Conservation (phyloP, 2,888 invertebrate genomes). For the Nebria salina region DNA sequence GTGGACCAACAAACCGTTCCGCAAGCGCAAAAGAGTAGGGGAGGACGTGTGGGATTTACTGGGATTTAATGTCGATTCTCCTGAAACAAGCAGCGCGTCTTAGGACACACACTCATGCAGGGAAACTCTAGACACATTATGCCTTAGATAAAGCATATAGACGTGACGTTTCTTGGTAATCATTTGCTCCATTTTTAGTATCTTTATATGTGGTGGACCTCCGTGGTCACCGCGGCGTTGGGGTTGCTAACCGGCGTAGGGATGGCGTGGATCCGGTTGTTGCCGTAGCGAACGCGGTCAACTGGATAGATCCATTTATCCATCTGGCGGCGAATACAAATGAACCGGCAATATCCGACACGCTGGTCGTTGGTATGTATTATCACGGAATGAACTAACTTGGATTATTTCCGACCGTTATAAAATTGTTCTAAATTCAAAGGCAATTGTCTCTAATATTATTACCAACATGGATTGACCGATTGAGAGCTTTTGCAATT, state of each 20-base stretch:
- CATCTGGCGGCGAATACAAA: constrained; percentile 37
- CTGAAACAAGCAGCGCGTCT: constrained; percentile 43
- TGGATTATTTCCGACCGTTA: background rate
- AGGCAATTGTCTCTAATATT: background rate
- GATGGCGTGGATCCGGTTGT: background rate
- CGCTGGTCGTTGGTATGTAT: constrained; percentile 18
- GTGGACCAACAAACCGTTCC: constrained; percentile 49
- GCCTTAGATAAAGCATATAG: constrained; percentile 41
- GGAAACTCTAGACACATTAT: constrained; percentile 35
- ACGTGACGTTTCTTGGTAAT: constrained; percentile 44
- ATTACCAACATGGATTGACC: too few species aligned
- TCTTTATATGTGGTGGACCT: background rate
- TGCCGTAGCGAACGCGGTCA: constrained; percentile 19
- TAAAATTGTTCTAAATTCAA: background rate
- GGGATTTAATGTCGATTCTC: constrained; percentile 60
- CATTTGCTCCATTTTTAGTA: constrained; percentile 27
- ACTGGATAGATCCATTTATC: constrained; percentile 36
- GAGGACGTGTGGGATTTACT: constrained; percentile 59
- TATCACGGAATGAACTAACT: background rate
- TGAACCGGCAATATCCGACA: constrained; percentile 24
- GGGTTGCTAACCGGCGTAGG: background rate
- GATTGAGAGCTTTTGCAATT: too few species aligned
- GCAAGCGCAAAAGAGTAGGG: constrained; percentile 51
- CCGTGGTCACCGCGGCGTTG: too few species aligned
- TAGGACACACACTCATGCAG: constrained; percentile 2